Percentiles rank a stretch among this genome's conserved stretches.
phyloP scores from a whole-genome alignment of 2,797 vertebrate species.

The Bucorvus abyssinicus region DNA sequence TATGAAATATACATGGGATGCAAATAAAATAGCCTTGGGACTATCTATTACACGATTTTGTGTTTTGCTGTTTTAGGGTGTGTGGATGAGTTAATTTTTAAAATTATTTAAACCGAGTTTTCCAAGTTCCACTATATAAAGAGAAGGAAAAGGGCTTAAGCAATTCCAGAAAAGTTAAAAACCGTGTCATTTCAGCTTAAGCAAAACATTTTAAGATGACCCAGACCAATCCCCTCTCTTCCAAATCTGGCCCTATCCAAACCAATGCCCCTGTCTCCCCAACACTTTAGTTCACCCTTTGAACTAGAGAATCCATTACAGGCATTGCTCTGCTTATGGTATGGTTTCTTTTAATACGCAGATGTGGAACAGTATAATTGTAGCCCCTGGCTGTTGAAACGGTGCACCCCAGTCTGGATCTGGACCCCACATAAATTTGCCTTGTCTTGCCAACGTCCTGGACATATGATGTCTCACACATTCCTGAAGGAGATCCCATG shows the following conservation, averaged over 20 bases:
- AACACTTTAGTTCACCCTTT: neutral
- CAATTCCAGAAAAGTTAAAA: neutral
- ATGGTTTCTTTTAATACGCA: constrained; percentile 53
- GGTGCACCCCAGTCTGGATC: neutral
- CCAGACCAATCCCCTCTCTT: neutral
- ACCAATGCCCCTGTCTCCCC: neutral
- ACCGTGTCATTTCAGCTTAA: neutral
- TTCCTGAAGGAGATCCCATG: neutral
- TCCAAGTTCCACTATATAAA: neutral
- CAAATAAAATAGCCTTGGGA: neutral
- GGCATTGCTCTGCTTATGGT: constrained; percentile 6
- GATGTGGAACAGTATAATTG: neutral
- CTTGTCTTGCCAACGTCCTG: neutral
- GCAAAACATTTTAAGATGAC: neutral
- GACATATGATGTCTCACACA: neutral
- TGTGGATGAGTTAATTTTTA: neutral
- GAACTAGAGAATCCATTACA: constrained; percentile 10
- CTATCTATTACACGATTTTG: neutral
- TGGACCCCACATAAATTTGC: constrained; percentile 7
- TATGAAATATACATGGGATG: neutral
- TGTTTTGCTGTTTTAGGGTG: neutral
- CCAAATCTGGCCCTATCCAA: neutral
- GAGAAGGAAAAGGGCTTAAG: neutral
- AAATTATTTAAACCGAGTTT: neutral
- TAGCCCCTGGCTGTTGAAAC: neutral